Percentiles rank a stretch among this genome's conserved stretches.
Evolutionary conservation across 2,113 vertebrate species (phyloP).

Genomic region (Tamias sibiricus): DNA sequence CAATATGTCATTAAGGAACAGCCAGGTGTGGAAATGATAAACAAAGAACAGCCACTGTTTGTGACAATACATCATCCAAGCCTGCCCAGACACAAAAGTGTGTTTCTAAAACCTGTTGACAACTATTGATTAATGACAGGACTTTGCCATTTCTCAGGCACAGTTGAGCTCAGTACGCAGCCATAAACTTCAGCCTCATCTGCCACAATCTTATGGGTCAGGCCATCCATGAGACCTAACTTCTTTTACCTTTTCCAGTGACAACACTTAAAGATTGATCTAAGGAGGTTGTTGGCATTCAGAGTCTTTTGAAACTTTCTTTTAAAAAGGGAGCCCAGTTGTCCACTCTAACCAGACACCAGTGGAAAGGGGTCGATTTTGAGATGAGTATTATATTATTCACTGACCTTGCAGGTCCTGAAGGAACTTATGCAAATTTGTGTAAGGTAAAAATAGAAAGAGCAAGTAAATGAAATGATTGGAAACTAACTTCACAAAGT

Average conservation of each 20-base stretch:
- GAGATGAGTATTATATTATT: neutral
- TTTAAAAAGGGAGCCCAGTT: neutral
- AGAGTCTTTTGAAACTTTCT: neutral
- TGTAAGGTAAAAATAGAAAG: accelerated
- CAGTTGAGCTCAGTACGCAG: neutral
- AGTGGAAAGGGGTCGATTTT: neutral
- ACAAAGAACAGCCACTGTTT: neutral
- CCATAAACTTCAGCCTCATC: neutral
- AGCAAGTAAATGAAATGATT: neutral
- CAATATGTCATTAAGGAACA: neutral
- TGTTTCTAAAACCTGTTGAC: neutral
- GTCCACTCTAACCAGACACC: neutral
- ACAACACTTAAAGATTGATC: neutral
- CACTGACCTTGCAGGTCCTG: neutral
- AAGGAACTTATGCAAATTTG: neutral
- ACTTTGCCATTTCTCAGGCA: neutral
- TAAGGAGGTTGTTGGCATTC: neutral
- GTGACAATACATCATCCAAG: neutral
- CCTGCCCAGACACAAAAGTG: neutral
- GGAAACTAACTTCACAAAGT: neutral
- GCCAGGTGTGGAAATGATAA: neutral
- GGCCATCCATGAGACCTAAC: neutral
- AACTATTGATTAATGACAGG: neutral
- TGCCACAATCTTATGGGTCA: too few species aligned
- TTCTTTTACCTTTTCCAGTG: neutral